Conservation (phyloP, 2,113 vertebrate genomes). For the Myxocyprinus asiaticus region DNA sequence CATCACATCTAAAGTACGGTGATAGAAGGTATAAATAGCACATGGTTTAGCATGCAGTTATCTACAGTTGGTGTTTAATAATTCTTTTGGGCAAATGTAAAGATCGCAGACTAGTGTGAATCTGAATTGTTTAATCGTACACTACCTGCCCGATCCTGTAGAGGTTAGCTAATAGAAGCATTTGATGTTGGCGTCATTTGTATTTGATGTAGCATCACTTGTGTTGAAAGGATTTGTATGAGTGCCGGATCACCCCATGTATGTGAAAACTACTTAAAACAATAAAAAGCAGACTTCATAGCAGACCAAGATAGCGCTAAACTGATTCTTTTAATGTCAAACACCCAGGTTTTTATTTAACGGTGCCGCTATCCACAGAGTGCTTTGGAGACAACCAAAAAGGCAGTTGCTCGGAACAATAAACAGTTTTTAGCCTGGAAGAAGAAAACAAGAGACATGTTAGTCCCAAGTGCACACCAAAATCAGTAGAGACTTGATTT, state of each 20-base stretch:
- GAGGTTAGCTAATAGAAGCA: conserved; percentile 73
- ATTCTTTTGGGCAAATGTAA: conserved; percentile 42
- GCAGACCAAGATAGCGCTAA: conserved; percentile 69
- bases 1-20: conserved; percentile 56
- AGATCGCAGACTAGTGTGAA: conserved; percentile 49
- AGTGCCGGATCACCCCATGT: conserved; percentile 69
- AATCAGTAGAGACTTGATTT: background rate
- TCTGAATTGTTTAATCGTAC: conserved; percentile 61
- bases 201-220: conserved; percentile 42
- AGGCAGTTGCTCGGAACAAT: conserved; percentile 29
- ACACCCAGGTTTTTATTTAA: conserved; percentile 75
- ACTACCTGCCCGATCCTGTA: conserved; percentile 63
- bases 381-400: conserved; percentile 53
- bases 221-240: conserved; percentile 72
- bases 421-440: conserved; percentile 31
- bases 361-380: conserved; percentile 67
- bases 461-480: background rate
- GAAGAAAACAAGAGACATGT: no score
- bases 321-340: conserved; percentile 73
- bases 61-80: conserved; percentile 56
- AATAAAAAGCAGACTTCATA: conserved; percentile 71
- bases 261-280: conserved; percentile 76
- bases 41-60: conserved; percentile 9
- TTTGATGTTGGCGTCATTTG: conserved; percentile 67
- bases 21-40: conserved; percentile 44